Evolutionary conservation across 2,797 vertebrate species (phyloP), one percentile per base, ranked within the genome.

Genomic region (Cynodonichthys magdalenae): DNA sequence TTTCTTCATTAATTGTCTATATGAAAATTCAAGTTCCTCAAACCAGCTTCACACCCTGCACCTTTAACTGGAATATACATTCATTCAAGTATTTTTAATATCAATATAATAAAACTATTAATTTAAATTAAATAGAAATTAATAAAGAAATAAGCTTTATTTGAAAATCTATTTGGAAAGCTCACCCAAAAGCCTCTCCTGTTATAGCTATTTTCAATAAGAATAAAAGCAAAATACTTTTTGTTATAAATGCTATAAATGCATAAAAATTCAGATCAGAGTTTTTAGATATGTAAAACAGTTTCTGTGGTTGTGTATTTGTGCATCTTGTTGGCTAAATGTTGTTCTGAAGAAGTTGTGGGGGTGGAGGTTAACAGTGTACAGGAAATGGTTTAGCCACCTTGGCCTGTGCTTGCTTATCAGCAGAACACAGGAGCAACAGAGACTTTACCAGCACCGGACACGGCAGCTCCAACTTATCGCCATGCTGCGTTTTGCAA

Each of bases 381-480:
- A 70, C 65, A 86, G 85, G 80, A 89, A 87, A 79, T 75, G 73
- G 78, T 89, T 89, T 66, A 85, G 85, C 81, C 74, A 76, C 77
- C 75, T 66, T 4, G 59, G 74, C 80, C 68, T 66, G 60, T 61
- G 78, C 20, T 65, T 57, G 69, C 85, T 90, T 92, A 92, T 92
- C 91, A 88, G 83, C 69, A 17, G 62, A 75, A 80, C 84, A 85
- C 85, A 80, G 87, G 75, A 85, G 89, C 89, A 85, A 84, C 70
- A 59, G 65, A 78, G 79, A 74, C 79, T 77, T 73, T 62, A 65
- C 68, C 5, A 63, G 78, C 74, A 59, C 64, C 67, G 84, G 84
- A 89, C 85, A 75, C 77, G 58, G 61, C 53, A 71, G 87, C 81
- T 59, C 72, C 64, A 77, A 91, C 86, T 92, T 92, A 92, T 92